phyloP scores from a whole-genome alignment of 2,888 invertebrate species.

The Mesorhabditis spiculigera region DNA sequence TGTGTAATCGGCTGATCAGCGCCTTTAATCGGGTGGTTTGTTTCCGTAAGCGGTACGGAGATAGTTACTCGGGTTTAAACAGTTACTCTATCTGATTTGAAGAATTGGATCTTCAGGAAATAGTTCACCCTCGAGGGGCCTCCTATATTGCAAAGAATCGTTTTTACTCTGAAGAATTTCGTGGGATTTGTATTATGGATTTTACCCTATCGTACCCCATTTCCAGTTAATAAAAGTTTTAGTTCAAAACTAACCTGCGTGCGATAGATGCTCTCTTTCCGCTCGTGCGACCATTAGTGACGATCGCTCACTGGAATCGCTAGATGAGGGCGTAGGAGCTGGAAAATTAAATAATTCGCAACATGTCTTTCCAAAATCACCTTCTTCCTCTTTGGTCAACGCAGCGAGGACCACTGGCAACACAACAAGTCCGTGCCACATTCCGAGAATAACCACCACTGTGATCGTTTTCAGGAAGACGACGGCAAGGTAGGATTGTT shows the following conservation, averaged over 20 bases:
- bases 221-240: neutral
- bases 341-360: neutral
- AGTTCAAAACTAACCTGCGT: slow-evolving; percentile 19
- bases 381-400: slow-evolving; percentile 13
- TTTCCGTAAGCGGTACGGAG: neutral
- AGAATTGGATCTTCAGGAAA: no score
- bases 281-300: slow-evolving; percentile 37
- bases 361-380: neutral
- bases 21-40: neutral
- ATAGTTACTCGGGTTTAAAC: neutral
- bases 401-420: slow-evolving; percentile 45
- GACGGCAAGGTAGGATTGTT: slow-evolving; percentile 51
- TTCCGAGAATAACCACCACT: slow-evolving; percentile 49
- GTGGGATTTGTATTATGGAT: no score
- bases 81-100: no score
- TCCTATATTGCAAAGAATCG: no score
- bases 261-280: slow-evolving; percentile 47
- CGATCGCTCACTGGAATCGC: slow-evolving; percentile 30
- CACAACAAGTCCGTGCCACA: slow-evolving; percentile 50
- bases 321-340: slow-evolving; percentile 14
- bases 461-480: slow-evolving; percentile 51
- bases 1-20: neutral
- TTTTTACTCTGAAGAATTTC: no score
- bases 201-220: no score
- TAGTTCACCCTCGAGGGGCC: no score